Evolutionary conservation across 2,797 vertebrate species (phyloP).

Genomic region (Garrulus glandarius): DNA sequence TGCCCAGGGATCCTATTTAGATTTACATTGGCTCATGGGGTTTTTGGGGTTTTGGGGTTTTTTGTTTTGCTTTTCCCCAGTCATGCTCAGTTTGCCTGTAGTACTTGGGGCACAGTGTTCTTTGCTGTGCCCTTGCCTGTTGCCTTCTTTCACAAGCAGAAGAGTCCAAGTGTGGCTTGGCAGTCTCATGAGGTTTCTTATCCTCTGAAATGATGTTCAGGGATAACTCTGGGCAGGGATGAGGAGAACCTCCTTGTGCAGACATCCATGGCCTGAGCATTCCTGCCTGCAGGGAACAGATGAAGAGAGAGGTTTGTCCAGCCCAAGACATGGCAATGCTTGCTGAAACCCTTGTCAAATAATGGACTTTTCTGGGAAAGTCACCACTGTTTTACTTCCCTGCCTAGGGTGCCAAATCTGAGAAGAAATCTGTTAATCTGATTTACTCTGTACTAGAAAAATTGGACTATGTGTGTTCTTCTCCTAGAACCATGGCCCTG

Average conservation of each 20-base stretch:
- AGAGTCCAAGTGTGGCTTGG: background rate
- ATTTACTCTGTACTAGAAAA: background rate
- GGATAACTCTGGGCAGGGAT: background rate
- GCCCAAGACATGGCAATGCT: background rate
- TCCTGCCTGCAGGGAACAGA: background rate
- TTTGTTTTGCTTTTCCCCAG: background rate
- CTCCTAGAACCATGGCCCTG: background rate
- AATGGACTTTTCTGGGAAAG: background rate
- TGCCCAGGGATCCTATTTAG: background rate
- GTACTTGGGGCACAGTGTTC: too few relatives aligned
- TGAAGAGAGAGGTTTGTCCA: background rate
- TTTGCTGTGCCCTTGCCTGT: background rate
- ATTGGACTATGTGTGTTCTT: background rate
- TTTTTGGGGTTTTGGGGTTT: background rate
- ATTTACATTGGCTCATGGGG: background rate
- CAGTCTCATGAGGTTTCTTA: background rate
- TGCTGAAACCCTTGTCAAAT: background rate
- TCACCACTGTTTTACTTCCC: background rate
- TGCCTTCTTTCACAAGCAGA: background rate
- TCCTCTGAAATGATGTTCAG: background rate
- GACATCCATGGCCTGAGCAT: background rate
- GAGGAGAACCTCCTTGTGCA: background rate
- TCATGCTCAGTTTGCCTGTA: background rate
- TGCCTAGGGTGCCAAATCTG: accelerated
- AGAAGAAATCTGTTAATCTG: background rate